phyloP scores from a whole-genome alignment of 1,140 invertebrate species.

The Drosophila pallidifrons region DNA sequence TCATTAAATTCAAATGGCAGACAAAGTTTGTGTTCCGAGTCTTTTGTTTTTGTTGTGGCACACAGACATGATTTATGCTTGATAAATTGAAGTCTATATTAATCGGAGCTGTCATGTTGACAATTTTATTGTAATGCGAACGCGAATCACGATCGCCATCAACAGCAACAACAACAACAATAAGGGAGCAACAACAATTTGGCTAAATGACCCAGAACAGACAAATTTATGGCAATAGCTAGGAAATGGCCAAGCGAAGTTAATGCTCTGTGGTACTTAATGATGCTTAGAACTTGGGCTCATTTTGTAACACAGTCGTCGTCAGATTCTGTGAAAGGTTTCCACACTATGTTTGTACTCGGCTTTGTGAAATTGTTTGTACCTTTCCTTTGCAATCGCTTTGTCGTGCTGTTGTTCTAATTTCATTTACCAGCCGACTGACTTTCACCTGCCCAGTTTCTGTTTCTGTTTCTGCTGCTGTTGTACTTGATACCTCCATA shows the following conservation, averaged over 20 bases:
- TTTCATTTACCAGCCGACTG: conserved; percentile 52
- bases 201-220: conserved; percentile 46
- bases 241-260: conserved; percentile 36
- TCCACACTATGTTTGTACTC: conserved; percentile 2
- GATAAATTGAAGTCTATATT: conserved; percentile 74
- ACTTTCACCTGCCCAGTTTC: conserved; percentile 66
- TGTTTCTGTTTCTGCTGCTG: neutral
- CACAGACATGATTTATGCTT: conserved; percentile 63
- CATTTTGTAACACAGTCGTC: neutral
- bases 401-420: conserved; percentile 53
- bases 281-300: conserved; percentile 49
- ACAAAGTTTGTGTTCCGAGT: conserved; percentile 51
- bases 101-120: conserved; percentile 76
- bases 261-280: conserved; percentile 38
- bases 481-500: neutral
- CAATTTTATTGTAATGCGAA: conserved; percentile 69
- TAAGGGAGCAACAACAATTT: conserved; percentile 34
- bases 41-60: conserved; percentile 34
- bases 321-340: conserved; percentile 38
- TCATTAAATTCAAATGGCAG: conserved; percentile 49
- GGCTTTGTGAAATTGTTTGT: conserved; percentile 21
- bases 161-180: conserved; percentile 1
- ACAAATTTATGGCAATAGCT: conserved; percentile 37
- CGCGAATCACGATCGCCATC: conserved; percentile 53
- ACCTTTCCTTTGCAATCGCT: conserved; percentile 52